Base-by-base conservation (phyloP, 2,888 invertebrate genomes). In the Phaonia tiefii region DNA sequence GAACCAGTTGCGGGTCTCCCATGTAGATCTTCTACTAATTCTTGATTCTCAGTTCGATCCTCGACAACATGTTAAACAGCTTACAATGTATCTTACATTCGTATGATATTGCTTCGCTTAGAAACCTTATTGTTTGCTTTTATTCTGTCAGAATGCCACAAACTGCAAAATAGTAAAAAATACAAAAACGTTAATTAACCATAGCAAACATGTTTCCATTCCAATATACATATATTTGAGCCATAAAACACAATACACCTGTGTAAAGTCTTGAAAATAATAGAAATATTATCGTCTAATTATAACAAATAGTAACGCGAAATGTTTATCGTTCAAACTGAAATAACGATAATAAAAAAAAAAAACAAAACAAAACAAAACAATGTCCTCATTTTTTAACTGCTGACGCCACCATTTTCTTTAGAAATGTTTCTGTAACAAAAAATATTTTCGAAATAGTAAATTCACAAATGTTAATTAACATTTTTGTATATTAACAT, bases 331-430 rank as follows among this genome's bases (percentile, higher is more conserved):
- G 8, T 31, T 1, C 46, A 44, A 56, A 67, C n/a, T 31, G n/a
- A 65, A 54, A 11, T 20, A 11, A 54, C 25, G 22, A 42, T 4
- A 13, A n/a, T 56, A 63, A 44, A 67, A 39, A 51, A n/a, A n/a
- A 37, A 73, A 26, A 37, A 15, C 60, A 49, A 15, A 70, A 65
- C 70, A 5, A 31, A 31, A 31, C 8, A 31, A 5, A 31, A 31
- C n/a, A n/a, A 8, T 31, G 31, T 31, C 31, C 31, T 17, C 22
- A 26, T 22, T 60, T 13, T 69, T 20, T 56, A 72, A 81, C n/a
- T 78, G 75, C 56, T 65, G 81, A 78, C 81, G 81, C 63, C 75
- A 69, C 80, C 82, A 82, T 80, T 46, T 76, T 83, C 82, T 31
- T 11, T n/a, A 67, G 54, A 67, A 51, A 49, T 67, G 67, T 54